A percentile compares a stretch with the other conserved stretches of the same genome.
Conservation (phyloP, 1,140 invertebrate genomes). For the Pseudoatta argentina region DNA sequence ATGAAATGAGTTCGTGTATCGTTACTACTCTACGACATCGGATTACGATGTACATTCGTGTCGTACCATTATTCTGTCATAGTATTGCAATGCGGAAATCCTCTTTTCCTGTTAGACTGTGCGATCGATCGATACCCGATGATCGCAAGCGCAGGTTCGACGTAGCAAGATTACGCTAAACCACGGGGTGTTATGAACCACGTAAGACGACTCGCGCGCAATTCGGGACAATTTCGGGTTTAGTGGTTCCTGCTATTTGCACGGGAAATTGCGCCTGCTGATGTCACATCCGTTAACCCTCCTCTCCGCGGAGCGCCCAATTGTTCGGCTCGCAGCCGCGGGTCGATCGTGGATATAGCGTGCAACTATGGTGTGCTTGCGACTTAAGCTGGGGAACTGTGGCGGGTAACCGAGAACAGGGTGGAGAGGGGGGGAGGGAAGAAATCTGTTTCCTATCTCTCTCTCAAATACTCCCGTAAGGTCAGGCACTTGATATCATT, state of each 20-base stretch:
- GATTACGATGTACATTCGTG: constrained; percentile 13
- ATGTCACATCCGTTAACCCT: constrained; percentile 83
- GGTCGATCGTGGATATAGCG: constrained; percentile 69
- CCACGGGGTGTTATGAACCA: constrained; percentile 77
- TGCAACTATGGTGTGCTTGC: neutral
- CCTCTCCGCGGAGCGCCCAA: constrained; percentile 62
- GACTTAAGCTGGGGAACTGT: constrained; percentile 4
- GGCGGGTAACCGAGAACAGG: neutral
- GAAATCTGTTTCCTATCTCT: constrained; percentile 52
- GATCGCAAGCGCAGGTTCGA: constrained; percentile 26
- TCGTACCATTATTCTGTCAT: constrained; percentile 17
- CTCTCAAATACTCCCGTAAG: constrained; percentile 51
- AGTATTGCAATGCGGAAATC: constrained; percentile 34
- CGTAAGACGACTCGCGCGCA: constrained; percentile 81
- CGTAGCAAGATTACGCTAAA: constrained; percentile 40
- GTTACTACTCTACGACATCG: neutral
- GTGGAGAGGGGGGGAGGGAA: neutral
- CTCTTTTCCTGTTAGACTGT: constrained; percentile 37
- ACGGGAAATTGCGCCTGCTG: constrained; percentile 84
- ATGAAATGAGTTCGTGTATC: constrained; percentile 12
- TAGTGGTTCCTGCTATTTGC: constrained; percentile 84
- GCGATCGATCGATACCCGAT: constrained; percentile 41
- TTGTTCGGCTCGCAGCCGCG: constrained; percentile 66
- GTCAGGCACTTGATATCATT: constrained; percentile 59
- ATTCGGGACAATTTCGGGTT: constrained; percentile 84